Percentiles rank a stretch among this genome's conserved stretches.
Evolutionary conservation across 2,888 invertebrate genomes (phyloP).

Genomic region (Lepeophtheirus nordmannii): DNA sequence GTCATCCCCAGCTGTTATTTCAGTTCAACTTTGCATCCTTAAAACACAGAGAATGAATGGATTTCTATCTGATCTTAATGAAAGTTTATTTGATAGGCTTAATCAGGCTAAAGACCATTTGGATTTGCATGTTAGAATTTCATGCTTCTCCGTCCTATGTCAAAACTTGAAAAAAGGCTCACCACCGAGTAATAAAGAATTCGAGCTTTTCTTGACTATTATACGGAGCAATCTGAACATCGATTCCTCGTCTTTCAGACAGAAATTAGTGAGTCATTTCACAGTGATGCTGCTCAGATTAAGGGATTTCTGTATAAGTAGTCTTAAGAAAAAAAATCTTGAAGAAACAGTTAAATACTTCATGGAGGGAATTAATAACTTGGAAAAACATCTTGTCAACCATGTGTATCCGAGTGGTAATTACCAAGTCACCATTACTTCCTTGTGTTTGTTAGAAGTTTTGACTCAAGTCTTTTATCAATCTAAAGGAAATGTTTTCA

Average conservation of each 20-base stretch:
- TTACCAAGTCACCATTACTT: slow-evolving; percentile 15
- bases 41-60: slow-evolving; percentile 5
- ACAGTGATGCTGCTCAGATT: not conserved
- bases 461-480: not conserved
- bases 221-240: not conserved
- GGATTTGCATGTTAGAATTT: not conserved
- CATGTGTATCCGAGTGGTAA: slow-evolving; percentile 8
- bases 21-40: slow-evolving; percentile 10
- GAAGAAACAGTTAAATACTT: not conserved
- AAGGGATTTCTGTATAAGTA: not conserved
- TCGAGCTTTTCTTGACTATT: slow-evolving; percentile 1
- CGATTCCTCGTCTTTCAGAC: slow-evolving; percentile 8
- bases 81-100: not conserved
- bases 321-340: not conserved
- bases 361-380: not conserved
- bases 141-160: slow-evolving; percentile 10
- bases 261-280: slow-evolving; percentile 9
- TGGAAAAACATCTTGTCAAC: not conserved
- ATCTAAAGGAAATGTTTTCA: not conserved
- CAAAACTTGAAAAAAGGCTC: slow-evolving; percentile 1
- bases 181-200: not conserved
- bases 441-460: slow-evolving; percentile 11
- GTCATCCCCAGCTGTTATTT: not conserved
- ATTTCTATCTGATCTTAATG: not conserved
- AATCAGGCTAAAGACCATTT: not conserved